A percentile compares a stretch with the other conserved stretches of the same genome.
phyloP scores from a whole-genome alignment of 2,797 vertebrate species.

The Meda fulgida region DNA sequence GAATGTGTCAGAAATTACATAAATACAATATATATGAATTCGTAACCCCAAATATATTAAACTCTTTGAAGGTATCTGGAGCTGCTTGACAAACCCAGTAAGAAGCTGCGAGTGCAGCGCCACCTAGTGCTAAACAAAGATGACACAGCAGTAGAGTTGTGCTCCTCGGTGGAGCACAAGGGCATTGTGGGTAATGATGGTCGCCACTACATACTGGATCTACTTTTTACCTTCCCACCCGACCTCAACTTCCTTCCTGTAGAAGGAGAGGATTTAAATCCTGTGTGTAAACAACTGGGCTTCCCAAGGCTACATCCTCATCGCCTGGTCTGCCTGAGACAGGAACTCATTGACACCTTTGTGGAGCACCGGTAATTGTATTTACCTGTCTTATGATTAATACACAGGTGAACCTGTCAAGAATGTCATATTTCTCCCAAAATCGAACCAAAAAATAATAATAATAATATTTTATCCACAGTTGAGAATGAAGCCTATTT shows the following conservation, averaged over 20 bases:
- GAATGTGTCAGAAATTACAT: neutral
- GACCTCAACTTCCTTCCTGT: constrained; percentile 91
- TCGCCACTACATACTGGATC: constrained; percentile 90
- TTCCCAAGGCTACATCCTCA: constrained; percentile 87
- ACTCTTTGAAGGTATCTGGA: constrained; percentile 85
- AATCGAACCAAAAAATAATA: neutral
- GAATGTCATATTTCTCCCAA: neutral
- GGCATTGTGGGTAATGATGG: constrained; percentile 94
- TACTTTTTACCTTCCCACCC: constrained; percentile 90
- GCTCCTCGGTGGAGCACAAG: constrained; percentile 92
- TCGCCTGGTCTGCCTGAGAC: constrained; percentile 89
- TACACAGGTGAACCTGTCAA: neutral
- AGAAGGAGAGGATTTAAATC: constrained; percentile 81
- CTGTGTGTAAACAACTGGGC: constrained; percentile 83
- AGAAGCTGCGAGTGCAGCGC: constrained; percentile 86
- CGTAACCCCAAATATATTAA: neutral
- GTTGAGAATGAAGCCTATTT: neutral
- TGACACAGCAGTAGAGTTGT: constrained; percentile 85
- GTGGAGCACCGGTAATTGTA: constrained; percentile 85
- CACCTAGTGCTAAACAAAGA: constrained; percentile 91
- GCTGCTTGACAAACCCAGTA: constrained; percentile 89
- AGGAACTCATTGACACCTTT: constrained; percentile 92
- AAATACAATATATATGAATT: no score
- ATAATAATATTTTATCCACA: no score
- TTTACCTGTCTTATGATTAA: neutral